Evolutionary conservation across 1,140 invertebrate species (phyloP).

Genomic region (Caenorhabditis tropicalis): DNA sequence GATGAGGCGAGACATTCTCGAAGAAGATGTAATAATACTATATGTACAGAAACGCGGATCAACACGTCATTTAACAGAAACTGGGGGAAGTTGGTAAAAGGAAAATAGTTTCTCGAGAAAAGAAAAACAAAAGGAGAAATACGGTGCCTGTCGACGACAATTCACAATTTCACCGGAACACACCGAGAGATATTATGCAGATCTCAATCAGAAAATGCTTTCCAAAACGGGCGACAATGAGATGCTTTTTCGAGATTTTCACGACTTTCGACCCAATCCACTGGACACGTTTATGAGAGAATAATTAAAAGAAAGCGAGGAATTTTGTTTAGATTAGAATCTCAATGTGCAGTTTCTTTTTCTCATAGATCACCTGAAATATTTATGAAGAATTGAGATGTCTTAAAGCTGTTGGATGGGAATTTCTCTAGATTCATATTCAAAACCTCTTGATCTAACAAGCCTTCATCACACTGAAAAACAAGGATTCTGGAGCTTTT

Average conservation of each 20-base stretch:
- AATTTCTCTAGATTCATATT: too few species aligned
- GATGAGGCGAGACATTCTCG: conserved; percentile 40
- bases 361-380: not conserved
- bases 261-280: conserved; percentile 5
- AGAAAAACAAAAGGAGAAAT: conserved; percentile 3
- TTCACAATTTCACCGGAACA: conserved; percentile 34
- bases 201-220: not conserved
- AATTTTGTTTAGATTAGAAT: not conserved
- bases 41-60: conserved; percentile 27
- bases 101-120: not conserved
- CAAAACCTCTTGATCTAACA: too few species aligned
- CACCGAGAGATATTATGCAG: not conserved
- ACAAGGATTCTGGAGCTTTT: too few species aligned
- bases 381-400: too few species aligned
- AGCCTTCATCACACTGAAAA: too few species aligned
- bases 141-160: conserved; percentile 1
- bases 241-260: conserved; percentile 44
- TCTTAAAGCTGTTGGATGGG: too few species aligned
- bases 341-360: not conserved
- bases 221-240: conserved; percentile 2
- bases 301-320: conserved; percentile 1
- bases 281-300: conserved; percentile 21
- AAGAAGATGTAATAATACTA: conserved; percentile 18
- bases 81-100: not conserved
- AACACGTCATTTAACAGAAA: not conserved